A percentile compares a stretch with the other conserved stretches of the same genome.
phyloP scores from a whole-genome alignment of 2,113 vertebrate species.

The Beaufortia kweichowensis region DNA sequence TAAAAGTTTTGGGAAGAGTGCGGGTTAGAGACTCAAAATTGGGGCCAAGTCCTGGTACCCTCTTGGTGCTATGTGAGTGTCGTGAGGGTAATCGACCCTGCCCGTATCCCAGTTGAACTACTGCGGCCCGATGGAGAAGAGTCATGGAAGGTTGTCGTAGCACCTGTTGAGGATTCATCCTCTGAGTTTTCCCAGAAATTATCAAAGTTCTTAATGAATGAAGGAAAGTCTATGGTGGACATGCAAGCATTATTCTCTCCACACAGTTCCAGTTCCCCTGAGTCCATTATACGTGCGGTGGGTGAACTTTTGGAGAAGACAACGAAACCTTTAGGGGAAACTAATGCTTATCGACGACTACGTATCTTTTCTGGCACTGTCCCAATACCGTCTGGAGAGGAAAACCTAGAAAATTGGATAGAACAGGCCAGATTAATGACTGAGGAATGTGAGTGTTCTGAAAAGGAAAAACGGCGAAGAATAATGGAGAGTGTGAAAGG shows the following conservation, averaged over 20 bases:
- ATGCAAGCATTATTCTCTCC: not conserved
- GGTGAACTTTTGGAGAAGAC: conserved; percentile 2
- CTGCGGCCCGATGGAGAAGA: no score
- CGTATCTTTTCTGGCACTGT: conserved; percentile 12
- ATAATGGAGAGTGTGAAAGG: conserved; percentile 27
- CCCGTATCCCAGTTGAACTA: no score
- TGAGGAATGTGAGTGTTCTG: conserved; percentile 29
- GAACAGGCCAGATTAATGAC: conserved; percentile 5
- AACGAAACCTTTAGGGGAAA: not conserved
- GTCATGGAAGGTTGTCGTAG: not conserved
- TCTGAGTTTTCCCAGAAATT: not conserved
- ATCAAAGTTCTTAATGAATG: not conserved
- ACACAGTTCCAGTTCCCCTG: not conserved
- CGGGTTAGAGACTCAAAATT: not conserved
- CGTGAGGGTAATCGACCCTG: not conserved
- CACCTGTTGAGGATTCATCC: not conserved
- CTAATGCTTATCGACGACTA: not conserved
- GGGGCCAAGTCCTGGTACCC: not conserved
- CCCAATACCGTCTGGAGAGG: conserved; percentile 22
- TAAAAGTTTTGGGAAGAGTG: not conserved
- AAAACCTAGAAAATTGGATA: conserved; percentile 18
- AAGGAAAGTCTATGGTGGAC: not conserved
- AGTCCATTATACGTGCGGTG: no score
- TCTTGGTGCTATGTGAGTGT: not conserved
- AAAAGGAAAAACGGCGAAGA: conserved; percentile 11